These are phyloP conservation scores for Salvator merianae DNA, from an alignment of 2,113 vertebrate genomes.

Conservation along the genomic window DNA sequence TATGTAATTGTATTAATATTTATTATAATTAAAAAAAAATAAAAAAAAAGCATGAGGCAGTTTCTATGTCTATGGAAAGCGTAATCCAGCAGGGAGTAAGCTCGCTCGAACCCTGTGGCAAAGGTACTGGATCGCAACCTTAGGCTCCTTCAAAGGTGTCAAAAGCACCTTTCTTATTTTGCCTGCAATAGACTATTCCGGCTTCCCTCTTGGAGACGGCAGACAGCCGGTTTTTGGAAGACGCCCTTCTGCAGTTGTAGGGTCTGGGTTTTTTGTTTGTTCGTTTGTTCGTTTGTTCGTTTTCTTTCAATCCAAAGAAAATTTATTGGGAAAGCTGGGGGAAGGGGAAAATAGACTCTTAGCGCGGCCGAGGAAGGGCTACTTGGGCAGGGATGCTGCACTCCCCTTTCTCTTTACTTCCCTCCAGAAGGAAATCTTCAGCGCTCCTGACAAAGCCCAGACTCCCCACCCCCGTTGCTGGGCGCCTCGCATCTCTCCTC, in stretches of 20 bases:
- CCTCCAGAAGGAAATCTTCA: not conserved
- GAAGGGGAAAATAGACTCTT: no score
- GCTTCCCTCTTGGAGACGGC: not conserved
- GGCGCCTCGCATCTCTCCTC: not conserved
- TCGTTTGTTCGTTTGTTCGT: no score
- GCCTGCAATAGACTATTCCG: not conserved
- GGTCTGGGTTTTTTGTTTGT: not conserved
- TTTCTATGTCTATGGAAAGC: not conserved
- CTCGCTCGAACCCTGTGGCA: not conserved
- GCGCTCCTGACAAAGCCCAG: not conserved
- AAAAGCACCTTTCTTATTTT: not conserved
- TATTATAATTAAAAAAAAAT: no score
- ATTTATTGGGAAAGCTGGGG: no score
- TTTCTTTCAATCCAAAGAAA: no score
- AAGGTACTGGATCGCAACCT: not conserved
- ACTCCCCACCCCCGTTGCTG: constrained; percentile 4
- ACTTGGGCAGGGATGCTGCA: no score
- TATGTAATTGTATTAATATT: no score
- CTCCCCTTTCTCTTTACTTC: not conserved
- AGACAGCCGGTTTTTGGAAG: not conserved
- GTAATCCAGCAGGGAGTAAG: not conserved
- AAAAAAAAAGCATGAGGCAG: no score
- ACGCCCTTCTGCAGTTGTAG: not conserved
- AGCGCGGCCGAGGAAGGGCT: not conserved
- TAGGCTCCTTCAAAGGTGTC: not conserved